Evolutionary conservation across 2,797 vertebrate genomes (phyloP), one percentile per base, ranked within the genome.

Genomic region (Gephyroberyx darwinii): DNA sequence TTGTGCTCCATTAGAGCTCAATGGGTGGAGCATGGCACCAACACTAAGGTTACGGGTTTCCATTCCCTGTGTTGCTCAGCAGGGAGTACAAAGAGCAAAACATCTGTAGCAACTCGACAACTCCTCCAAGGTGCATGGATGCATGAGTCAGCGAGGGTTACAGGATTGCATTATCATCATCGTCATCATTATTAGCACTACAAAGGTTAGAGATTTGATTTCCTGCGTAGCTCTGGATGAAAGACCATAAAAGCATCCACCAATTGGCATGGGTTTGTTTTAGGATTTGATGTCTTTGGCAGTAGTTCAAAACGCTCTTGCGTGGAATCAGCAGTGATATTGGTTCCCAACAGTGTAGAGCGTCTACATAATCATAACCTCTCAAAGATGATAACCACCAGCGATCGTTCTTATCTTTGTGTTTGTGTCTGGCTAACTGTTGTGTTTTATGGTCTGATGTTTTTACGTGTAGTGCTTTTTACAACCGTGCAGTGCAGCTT

Each of bases 381-480:
- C 13, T 26, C 3, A n/a, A n/a, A 60, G 31, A 65, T 70, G 63
- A 74, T 69, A 47, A 45, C 31, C 33, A 12, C 66, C 50, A 30
- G 22, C 0, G 5, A 12, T 76, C 8, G 16, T 14, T 67, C n/a
- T 58, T 61, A 19, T 62, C 59, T 50, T 33, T 48, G 57, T 16
- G 52, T 56, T 17, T 56, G 43, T 77, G 43, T 77, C 60, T 51
- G 31, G 9, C 20, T 37, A 41, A 47, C 35, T 61, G 1, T 37
- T 39, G 33, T 54, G 60, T 60, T 80, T 84, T 65, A 74, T 71
- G 33, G 12, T 43, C 8, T 65, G 2, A 31, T 5, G 1, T 55
- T 59, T 73, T 55, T 57, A 63, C 71, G 45, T 48, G n/a, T 20
- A 17, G n/a, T 41, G 16, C 57, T 76, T 60, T 59, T 69, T 47